Evolutionary conservation across 2,888 invertebrate species (phyloP).

Genomic region (Diploptera punctata): DNA sequence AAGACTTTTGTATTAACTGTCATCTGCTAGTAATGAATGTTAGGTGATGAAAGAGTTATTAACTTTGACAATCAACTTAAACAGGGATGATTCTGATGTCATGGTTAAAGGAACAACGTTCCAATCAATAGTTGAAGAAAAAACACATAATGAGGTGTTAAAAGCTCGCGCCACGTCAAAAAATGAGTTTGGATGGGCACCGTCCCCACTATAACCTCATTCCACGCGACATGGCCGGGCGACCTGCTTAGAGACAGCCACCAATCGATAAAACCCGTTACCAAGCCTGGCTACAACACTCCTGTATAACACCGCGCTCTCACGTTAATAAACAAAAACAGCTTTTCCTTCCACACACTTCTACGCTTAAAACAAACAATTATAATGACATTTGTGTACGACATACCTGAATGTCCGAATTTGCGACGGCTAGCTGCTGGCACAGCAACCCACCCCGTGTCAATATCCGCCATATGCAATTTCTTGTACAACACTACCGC

Average conservation of each 20-base stretch:
- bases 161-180: neutral
- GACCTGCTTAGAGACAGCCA: constrained; percentile 11
- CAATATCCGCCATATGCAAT: constrained; percentile 29
- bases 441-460: constrained; percentile 27
- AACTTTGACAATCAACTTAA: no score
- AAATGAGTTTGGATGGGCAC: neutral
- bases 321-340: neutral
- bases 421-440: constrained; percentile 3
- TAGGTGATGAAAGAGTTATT: no score
- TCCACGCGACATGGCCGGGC: constrained; percentile 1
- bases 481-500: constrained; percentile 23
- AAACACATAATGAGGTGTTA: neutral
- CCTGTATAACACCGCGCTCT: neutral
- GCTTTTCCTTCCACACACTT: neutral
- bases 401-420: constrained; percentile 22
- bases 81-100: no score
- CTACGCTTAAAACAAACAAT: neutral
- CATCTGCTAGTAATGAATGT: no score
- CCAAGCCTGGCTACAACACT: neutral
- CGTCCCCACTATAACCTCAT: neutral
- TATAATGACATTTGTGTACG: no score
- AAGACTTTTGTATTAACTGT: no score
- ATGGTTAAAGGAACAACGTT: no score
- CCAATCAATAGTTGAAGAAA: neutral
- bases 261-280: constrained; percentile 20